Conservation (phyloP, 2,888 invertebrate genomes). For the Ichneumoninae sp. region DNA sequence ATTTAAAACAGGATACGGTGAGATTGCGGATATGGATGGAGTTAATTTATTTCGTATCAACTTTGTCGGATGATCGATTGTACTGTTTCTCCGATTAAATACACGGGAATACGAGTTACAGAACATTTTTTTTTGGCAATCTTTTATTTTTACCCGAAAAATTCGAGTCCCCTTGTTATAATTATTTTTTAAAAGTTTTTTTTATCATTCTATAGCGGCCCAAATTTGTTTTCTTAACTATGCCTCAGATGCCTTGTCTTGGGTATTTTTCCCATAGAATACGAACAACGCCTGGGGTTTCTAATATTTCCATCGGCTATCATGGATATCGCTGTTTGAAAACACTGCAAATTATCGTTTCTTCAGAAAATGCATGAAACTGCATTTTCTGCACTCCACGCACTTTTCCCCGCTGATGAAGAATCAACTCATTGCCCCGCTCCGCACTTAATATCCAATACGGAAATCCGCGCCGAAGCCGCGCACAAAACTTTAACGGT, state of each 20-base stretch:
- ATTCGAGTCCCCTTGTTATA: neutral
- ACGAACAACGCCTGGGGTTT: neutral
- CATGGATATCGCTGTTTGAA: neutral
- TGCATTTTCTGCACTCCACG: neutral
- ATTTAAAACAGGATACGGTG: conserved; percentile 3
- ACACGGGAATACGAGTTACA: neutral
- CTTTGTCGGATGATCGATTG: neutral
- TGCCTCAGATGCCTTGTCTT: neutral
- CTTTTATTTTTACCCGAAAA: neutral
- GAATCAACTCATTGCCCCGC: neutral
- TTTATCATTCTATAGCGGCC: neutral
- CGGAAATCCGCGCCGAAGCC: neutral
- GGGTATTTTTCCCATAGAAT: neutral
- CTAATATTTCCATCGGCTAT: too few species aligned
- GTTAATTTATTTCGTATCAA: neutral
- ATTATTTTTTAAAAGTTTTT: neutral
- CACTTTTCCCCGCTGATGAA: neutral
- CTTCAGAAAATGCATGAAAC: neutral
- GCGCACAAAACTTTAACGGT: neutral
- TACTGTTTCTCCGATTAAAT: neutral
- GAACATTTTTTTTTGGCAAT: neutral
- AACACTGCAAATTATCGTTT: neutral
- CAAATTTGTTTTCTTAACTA: too few species aligned
- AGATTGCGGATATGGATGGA: neutral
- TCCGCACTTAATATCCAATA: neutral